These are phyloP conservation scores for Australoheros scitulus DNA, from an alignment of 2,113 vertebrate genomes.

Conservation along the genomic window DNA sequence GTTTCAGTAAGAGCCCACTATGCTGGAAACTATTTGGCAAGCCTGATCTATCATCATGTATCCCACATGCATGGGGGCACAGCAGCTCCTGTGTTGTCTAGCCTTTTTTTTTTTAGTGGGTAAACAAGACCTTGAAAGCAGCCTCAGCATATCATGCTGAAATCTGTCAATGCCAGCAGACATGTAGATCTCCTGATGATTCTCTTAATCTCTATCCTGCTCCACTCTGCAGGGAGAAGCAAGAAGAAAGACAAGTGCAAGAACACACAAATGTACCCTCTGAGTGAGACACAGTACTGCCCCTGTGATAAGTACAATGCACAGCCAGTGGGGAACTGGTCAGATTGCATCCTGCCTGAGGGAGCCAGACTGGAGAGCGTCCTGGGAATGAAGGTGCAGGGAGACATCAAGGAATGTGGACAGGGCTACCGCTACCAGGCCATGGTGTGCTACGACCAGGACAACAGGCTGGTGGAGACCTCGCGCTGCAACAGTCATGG, in stretches of 20 bases:
- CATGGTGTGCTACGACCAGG: constrained; percentile 97
- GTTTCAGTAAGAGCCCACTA: constrained; percentile 16
- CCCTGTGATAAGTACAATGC: constrained; percentile 96
- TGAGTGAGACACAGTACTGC: constrained; percentile 97
- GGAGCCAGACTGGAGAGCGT: constrained; percentile 81
- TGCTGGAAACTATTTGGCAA: constrained; percentile 21
- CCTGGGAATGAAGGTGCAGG: constrained; percentile 85
- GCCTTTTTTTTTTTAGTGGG: not conserved
- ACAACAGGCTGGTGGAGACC: constrained; percentile 91
- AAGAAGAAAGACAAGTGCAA: constrained; percentile 97
- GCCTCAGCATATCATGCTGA: not conserved
- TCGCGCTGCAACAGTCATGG: constrained; percentile 95
- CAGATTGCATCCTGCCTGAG: constrained; percentile 95
- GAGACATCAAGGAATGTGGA: constrained; percentile 91
- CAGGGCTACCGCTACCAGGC: constrained; percentile 98
- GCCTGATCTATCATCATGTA: constrained; percentile 25
- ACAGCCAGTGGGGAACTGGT: constrained; percentile 97
- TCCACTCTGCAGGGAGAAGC: constrained; percentile 87
- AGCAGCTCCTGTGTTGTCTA: not conserved
- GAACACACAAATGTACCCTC: constrained; percentile 91
- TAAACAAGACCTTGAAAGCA: constrained; percentile 14
- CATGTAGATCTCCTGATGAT: not conserved
- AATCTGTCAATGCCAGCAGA: not conserved
- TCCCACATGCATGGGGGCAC: not conserved
- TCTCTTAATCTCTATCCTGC: constrained; percentile 30